Evolutionary conservation across 2,888 invertebrate genomes (phyloP).

Genomic region (Sclerodermus sp.): DNA sequence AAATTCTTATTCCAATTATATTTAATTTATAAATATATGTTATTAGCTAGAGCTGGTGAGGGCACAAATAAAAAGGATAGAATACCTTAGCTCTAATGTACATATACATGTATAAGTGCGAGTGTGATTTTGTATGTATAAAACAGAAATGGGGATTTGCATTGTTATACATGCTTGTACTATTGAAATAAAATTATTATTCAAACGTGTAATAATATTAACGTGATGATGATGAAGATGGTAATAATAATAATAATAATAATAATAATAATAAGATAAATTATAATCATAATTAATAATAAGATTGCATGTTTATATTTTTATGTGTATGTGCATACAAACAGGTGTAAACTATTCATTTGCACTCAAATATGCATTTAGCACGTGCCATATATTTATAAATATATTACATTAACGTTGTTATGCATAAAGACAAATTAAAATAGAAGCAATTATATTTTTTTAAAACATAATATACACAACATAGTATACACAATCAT

Average conservation of each 20-base stretch:
- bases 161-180: slow-evolving; percentile 23
- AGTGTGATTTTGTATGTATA: no score
- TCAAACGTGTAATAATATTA: slow-evolving; percentile 28
- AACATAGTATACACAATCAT: no score
- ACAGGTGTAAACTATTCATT: slow-evolving; percentile 3
- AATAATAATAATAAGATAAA: slow-evolving; percentile 30
- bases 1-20: no score
- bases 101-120: no score
- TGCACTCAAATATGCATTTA: slow-evolving; percentile 19
- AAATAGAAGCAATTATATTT: slow-evolving; percentile 35
- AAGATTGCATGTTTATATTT: slow-evolving; percentile 32
- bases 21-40: no score
- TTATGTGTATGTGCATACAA: slow-evolving; percentile 16
- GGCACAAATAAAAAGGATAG: no score
- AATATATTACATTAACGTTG: slow-evolving; percentile 39
- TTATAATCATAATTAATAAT: slow-evolving; percentile 29
- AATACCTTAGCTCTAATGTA: no score
- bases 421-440: slow-evolving; percentile 32
- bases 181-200: slow-evolving; percentile 45
- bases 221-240: slow-evolving; percentile 33
- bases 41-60: no score
- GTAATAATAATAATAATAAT: slow-evolving; percentile 1
- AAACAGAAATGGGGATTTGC: no score
- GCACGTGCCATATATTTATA: slow-evolving; percentile 28
- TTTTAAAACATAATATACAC: slow-evolving; percentile 21